Evolutionary conservation across 2,113 vertebrate species (phyloP), one percentile per base, ranked within the genome.

Genomic region (Ameiurus melas): DNA sequence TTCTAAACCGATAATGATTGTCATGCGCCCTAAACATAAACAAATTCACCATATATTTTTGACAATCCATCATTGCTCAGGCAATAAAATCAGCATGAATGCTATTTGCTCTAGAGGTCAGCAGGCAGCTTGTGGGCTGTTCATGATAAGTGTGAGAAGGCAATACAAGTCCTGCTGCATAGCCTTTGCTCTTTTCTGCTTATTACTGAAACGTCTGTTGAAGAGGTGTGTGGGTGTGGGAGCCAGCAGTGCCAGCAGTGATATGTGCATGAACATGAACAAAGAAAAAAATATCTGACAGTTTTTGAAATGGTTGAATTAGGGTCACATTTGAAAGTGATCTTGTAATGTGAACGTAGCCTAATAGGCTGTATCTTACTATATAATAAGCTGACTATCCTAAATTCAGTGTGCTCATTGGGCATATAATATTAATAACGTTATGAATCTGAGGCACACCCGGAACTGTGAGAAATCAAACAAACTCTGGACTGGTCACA

Each of bases 361-460:
- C 30, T 60, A 60, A n/a, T 17, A 66, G 60, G 58, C 33, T 62
- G 27, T 57, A 53, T 86, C 17, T 13, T 7, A 85, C 13, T 57
- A 43, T 25, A 43, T 27, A 60, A 1, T 55, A 39, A 39, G 16
- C 30, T 8, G 27, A 73, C 39, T 68, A 82, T 87, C 51, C 13
- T 85, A 57, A 84, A 86, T 62, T 70, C 39, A 81, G 4, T 30
- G 33, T 25, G 43, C 80, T 83, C 43, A 8, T 68, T 85, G 71
- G 86, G 84, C 36, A 78, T 86, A 86, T 75, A 89, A 55, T 57
- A 85, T 89, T 8, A 79, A 77, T 47, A 66, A 33, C 77, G 55
- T 83, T 22, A 80, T 64, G 73, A 73, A 53, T 84, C 47, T 84
- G 85, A 89, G 90, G 90, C 87, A 90, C 81, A 84, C 64, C 58